Conservation (phyloP, 2,113 vertebrate species). For the Onychostruthus taczanowskii region DNA sequence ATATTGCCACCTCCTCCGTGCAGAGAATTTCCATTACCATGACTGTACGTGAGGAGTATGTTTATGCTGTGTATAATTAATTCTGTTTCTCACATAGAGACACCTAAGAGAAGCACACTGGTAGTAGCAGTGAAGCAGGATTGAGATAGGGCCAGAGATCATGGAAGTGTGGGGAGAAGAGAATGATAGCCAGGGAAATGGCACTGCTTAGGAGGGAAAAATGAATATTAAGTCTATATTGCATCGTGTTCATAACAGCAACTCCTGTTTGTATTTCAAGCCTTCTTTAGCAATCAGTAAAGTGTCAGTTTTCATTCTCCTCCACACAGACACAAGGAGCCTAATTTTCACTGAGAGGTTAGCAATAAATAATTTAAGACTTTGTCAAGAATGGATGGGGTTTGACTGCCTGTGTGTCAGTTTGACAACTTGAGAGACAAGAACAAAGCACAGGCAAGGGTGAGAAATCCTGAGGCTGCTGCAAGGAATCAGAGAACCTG, state of each 20-base stretch:
- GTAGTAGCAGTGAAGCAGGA: neutral
- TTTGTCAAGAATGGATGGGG: neutral
- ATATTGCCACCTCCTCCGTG: neutral
- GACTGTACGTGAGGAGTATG: fast-evolving
- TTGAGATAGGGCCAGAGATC: neutral
- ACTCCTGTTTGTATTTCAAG: neutral
- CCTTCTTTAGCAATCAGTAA: neutral
- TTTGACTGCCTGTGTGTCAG: neutral
- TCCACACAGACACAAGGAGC: neutral
- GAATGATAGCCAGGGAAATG: neutral
- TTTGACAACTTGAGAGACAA: neutral
- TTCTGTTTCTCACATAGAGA: neutral
- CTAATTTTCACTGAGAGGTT: neutral
- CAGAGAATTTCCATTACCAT: neutral
- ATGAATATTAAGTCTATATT: neutral
- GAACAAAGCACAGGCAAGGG: neutral
- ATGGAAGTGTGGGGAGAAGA: neutral
- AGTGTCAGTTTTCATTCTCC: neutral
- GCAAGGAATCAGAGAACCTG: neutral
- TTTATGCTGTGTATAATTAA: neutral
- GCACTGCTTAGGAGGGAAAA: neutral
- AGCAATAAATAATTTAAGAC: slow-evolving; percentile 1
- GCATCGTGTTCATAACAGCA: neutral
- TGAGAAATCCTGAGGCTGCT: neutral
- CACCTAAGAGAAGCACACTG: neutral